Percentiles rank a stretch among this genome's conserved stretches.
phyloP scores from a whole-genome alignment of 2,797 vertebrate species.

The Hybognathus amarus region DNA sequence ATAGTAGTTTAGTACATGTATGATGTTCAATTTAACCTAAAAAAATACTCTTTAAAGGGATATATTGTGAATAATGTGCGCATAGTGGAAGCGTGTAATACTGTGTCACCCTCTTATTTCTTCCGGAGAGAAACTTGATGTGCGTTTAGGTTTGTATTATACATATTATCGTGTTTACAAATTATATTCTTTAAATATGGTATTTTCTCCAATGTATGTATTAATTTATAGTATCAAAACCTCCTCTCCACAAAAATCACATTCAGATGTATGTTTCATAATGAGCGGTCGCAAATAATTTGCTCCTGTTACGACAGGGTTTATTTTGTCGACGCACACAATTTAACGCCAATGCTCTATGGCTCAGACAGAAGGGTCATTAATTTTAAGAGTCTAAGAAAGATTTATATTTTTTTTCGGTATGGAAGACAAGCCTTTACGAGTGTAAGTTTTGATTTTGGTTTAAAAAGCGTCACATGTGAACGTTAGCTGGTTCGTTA shows the following conservation, averaged over 20 bases:
- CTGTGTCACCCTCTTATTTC: slow-evolving; percentile 7
- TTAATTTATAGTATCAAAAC: background rate
- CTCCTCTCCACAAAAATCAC: background rate
- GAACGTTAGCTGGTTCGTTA: background rate
- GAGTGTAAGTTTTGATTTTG: slow-evolving; percentile 57
- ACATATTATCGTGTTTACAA: background rate
- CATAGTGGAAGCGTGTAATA: slow-evolving; percentile 15
- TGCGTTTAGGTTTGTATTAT: background rate
- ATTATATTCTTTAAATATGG: too few relatives aligned
- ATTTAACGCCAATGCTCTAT: background rate
- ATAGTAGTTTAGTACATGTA: background rate
- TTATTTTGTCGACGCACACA: slow-evolving; percentile 44
- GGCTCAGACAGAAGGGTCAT: background rate
- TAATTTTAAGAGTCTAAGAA: background rate
- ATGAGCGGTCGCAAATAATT: background rate
- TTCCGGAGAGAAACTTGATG: slow-evolving; percentile 36
- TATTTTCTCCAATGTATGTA: background rate
- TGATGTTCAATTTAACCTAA: background rate
- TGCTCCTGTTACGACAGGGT: slow-evolving; percentile 1
- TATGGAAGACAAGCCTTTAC: slow-evolving; percentile 63
- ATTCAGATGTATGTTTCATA: background rate
- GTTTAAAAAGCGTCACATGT: background rate
- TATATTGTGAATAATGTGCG: slow-evolving; percentile 2
- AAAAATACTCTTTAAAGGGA: background rate
- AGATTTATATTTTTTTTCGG: background rate